Evolutionary conservation across 2,113 vertebrate species (phyloP).

Genomic region (Sapayoa aenigma): DNA sequence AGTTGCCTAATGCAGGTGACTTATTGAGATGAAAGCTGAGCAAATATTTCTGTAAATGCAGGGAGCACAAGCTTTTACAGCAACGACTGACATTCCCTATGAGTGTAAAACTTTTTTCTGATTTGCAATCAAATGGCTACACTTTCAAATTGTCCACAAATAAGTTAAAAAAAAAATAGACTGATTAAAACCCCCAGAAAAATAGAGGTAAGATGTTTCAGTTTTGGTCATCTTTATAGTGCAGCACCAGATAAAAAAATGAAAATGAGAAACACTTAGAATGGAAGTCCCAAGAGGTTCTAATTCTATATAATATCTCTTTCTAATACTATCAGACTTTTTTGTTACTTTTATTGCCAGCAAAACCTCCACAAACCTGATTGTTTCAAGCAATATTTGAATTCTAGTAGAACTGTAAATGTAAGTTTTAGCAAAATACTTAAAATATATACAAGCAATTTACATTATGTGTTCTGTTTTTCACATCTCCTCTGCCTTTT

Average conservation of each 20-base stretch:
- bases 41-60: not conserved
- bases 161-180: not conserved
- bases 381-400: not conserved
- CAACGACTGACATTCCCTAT: not conserved
- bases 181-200: not conserved
- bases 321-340: not conserved
- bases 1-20: not conserved
- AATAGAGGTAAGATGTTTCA: not conserved
- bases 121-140: not conserved
- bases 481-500: not conserved
- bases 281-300: not conserved
- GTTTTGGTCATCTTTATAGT: not conserved
- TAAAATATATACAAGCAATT: not conserved
- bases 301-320: not conserved
- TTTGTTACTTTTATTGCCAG: not conserved
- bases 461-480: not conserved
- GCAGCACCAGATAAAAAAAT: not conserved
- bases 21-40: not conserved
- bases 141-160: not conserved
- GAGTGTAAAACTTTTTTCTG: not conserved
- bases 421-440: not conserved
- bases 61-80: not conserved
- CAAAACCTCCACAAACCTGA: not conserved
- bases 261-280: not conserved
- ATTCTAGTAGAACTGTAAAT: not conserved